A percentile compares a stretch with the other conserved stretches of the same genome.
phyloP scores from a whole-genome alignment of 2,888 invertebrate genomes.

The Shargacucullia verbasci region DNA sequence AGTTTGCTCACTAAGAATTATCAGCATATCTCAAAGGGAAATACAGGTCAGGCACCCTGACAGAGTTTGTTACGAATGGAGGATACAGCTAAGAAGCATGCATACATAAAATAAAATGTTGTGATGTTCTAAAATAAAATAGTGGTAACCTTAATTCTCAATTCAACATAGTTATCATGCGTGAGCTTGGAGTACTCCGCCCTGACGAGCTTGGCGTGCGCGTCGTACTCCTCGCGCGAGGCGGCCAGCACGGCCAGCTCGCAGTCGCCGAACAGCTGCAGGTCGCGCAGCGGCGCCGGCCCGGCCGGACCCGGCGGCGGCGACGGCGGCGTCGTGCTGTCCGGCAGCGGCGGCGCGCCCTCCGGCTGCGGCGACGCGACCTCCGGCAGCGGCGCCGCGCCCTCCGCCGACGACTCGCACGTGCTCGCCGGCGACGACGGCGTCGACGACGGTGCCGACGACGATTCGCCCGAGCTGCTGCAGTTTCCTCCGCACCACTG shows the following conservation, averaged over 20 bases:
- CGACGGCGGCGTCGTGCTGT: neutral
- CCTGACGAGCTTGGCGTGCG: conserved; percentile 78
- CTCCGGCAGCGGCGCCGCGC: no score
- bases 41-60: no score
- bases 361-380: neutral
- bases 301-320: conserved; percentile 40
- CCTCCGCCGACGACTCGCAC: conserved; percentile 11
- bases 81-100: no score
- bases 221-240: conserved; percentile 74
- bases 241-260: conserved; percentile 83
- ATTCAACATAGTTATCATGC: conserved; percentile 72
- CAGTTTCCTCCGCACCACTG: conserved; percentile 70
- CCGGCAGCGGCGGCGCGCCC: neutral
- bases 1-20: no score
- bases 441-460: conserved; percentile 47
- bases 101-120: no score
- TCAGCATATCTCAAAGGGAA: no score
- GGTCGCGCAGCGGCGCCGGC: conserved; percentile 70
- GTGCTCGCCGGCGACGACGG: conserved; percentile 28
- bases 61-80: no score
- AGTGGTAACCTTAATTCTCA: conserved; percentile 72
- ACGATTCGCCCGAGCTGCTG: conserved; percentile 31
- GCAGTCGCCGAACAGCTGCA: conserved; percentile 81
- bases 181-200: conserved; percentile 77
- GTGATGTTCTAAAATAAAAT: no score